Evolutionary conservation across 2,888 invertebrate species (phyloP), one percentile per base, ranked within the genome.

Genomic region (Oscheius sp.): DNA sequence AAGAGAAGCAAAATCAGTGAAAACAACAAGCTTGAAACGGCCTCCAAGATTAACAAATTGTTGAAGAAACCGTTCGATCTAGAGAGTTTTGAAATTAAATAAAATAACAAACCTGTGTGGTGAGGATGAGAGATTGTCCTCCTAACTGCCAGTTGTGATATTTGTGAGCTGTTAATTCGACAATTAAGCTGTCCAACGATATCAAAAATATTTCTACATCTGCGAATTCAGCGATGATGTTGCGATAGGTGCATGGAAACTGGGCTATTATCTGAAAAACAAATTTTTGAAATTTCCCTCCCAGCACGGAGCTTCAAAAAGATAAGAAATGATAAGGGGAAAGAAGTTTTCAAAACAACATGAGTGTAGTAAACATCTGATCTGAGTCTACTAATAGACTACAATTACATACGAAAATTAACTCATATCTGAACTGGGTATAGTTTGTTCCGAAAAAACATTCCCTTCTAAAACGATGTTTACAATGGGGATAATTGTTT

Each of bases 141-240:
- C 82, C 83, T 6, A 86, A 75, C 27, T 75, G 75, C 84, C 84
- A 83, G 55, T 86, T 84, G 70, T 85, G 85, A 70, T 86, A 85
- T 39, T 67, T 70, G 70, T 85, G 86, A 20, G 84, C 82, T n/a
- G 78, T 71, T 27, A 85, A 74, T 64, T 85, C 85, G 17, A 84
- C 65, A 27, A 85, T 71, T 39, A 85, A 57, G 29, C 82, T 82
- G 74, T 85, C 85, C 39, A 85, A 52, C 0, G 82, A 83, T 48
- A 85, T 83, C 42, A 86, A 64, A 64, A 85, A 85, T 33, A 86
- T 82, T 70, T 85, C 85, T 10, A 85, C 84, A 57, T 85, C 84
- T 5, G 86, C 86, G 69, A 85, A 85, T 55, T 85, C 85, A 23
- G 75, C 69, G 46, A 84, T 81, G 57, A 85, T 82, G 61, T 85